Percentiles rank a stretch among this genome's conserved stretches.
These are phyloP conservation scores for Camelus bactrianus DNA, from an alignment of 2,113 vertebrate genomes.

Conservation along the genomic window DNA sequence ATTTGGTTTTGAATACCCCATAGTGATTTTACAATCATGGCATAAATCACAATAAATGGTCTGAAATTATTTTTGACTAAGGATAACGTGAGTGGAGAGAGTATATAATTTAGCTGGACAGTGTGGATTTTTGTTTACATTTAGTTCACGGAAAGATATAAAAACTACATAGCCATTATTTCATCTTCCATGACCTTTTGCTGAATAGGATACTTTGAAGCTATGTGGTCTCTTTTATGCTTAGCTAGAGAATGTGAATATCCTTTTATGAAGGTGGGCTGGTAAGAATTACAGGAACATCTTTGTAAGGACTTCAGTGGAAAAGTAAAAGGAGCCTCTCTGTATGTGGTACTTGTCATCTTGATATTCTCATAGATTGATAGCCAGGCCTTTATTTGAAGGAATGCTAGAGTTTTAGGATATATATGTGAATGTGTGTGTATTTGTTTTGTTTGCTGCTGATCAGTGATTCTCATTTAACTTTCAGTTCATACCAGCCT, in stretches of 20 bases:
- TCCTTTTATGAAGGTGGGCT: neutral
- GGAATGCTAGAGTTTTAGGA: neutral
- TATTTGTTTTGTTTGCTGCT: neutral
- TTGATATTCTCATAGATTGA: neutral
- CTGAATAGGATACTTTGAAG: neutral
- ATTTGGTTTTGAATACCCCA: conserved; percentile 1
- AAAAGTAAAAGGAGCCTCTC: neutral
- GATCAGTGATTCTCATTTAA: neutral
- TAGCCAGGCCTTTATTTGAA: neutral
- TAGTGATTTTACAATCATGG: neutral
- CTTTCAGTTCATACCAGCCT: neutral
- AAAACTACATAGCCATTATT: neutral
- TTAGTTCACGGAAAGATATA: conserved; percentile 5
- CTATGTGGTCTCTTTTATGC: neutral
- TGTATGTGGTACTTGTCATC: neutral
- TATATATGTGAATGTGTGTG: too few species aligned
- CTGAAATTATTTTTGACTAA: conserved; percentile 26
- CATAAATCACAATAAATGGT: neutral
- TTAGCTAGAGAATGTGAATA: conserved; percentile 12
- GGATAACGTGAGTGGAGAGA: neutral
- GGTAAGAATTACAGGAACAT: neutral
- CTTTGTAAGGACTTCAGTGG: neutral
- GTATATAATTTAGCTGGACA: conserved; percentile 5
- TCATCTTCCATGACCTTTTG: neutral
- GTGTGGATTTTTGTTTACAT: neutral